Evolutionary conservation across 1,140 invertebrate genomes (phyloP), one percentile per base, ranked within the genome.

Genomic region (Eumaeus atala): DNA sequence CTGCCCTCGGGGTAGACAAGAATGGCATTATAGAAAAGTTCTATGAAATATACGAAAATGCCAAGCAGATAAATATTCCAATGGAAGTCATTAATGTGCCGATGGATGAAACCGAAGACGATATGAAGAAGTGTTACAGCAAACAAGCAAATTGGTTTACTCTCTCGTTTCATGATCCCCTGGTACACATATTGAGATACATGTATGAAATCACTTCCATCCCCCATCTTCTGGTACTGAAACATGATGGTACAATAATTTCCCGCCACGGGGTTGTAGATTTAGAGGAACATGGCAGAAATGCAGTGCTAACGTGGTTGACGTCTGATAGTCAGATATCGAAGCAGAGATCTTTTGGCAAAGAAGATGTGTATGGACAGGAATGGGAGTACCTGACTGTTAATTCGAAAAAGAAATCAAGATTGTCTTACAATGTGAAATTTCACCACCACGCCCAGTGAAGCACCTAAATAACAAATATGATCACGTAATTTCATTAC

Each of bases 121-220:
- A 75, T 7, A 70, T 72, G 61, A 34, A 42, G n/a, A 51, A 58
- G 3, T 63, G 61, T 37, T 86, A 66, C 57, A 55, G 73, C 5
- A 51, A 52, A 2, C 83, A 86, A 67, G 79, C 83, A 6, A 84
- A 86, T 52, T 86, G 81, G 83, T 84, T 84, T 48, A 74, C 70
- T 47, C 64, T 86, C 33, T 62, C 62, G 5, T 64, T 67, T 61
- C 47, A 67, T 67, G 77, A 83, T 68, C 68, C 72, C 35, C 59
- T 83, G 33, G 58, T 83, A 72, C 48, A 47, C 1, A 44, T 52
- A 3, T 66, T 84, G 3, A 71, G 62, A 42, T 78, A 69, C 62
- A 73, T 83, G 67, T 78, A 84, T 28, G 59, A 58, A 9, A 59
- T 86, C 10, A 73, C 73, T 0, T 72, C 65, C 51, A 65, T 81